These are phyloP conservation scores for Hydra vulgaris DNA, from an alignment of 30 jellyfish, hydroid and myxozoan species.

Conservation along the genomic window DNA sequence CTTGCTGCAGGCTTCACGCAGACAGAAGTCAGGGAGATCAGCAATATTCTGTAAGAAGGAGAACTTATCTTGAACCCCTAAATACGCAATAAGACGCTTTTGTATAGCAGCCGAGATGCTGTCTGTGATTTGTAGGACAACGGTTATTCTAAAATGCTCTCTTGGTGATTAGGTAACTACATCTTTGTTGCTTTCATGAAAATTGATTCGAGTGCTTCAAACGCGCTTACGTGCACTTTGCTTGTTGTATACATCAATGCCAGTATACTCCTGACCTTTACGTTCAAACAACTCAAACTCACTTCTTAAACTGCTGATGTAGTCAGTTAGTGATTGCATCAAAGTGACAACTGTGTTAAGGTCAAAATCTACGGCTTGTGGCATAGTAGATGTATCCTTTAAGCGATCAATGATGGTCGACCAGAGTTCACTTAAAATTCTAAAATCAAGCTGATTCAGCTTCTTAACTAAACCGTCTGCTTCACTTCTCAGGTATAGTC, in stretches of 20 bases:
- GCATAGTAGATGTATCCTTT: not conserved
- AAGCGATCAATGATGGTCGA: not conserved
- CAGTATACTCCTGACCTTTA: not conserved
- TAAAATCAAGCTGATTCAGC: not conserved
- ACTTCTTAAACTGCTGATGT: not conserved
- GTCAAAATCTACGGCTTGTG: not conserved
- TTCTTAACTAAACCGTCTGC: not conserved
- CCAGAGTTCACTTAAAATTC: not conserved
- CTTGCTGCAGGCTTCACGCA: not conserved
- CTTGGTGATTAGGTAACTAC: not conserved
- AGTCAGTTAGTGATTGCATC: not conserved
- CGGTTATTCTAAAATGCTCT: not conserved
- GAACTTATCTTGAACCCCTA: not conserved
- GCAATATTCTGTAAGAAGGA: not conserved
- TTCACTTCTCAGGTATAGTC: too few species aligned
- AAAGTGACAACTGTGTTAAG: not conserved
- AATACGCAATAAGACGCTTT: not conserved
- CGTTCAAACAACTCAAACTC: not conserved
- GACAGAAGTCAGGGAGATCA: not conserved
- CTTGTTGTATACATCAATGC: not conserved
- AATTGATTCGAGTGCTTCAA: not conserved
- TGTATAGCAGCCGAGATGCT: not conserved
- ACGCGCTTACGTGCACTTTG: not conserved
- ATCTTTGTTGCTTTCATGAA: not conserved
- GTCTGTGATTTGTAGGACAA: not conserved